Percentiles rank a stretch among this genome's conserved stretches.
phyloP scores from a whole-genome alignment of 2,113 vertebrate genomes.

The Pristiophorus japonicus region DNA sequence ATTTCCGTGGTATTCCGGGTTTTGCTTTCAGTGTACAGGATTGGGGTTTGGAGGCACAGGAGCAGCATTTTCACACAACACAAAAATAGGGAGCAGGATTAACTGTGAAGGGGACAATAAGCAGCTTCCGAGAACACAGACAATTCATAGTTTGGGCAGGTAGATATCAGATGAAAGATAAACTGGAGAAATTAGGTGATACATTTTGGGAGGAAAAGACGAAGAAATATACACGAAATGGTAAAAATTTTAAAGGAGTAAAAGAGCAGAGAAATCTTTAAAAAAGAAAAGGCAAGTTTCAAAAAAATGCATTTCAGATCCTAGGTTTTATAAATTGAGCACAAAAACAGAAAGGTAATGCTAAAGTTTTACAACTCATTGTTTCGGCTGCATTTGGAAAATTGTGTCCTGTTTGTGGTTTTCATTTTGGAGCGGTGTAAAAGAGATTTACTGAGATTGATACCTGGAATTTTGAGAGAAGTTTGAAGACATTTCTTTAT shows the following conservation, averaged over 20 bases:
- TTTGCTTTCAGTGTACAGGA: no score
- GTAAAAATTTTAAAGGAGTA: not conserved
- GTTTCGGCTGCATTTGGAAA: not conserved
- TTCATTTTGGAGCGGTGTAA: not conserved
- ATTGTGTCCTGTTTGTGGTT: not conserved
- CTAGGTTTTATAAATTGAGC: not conserved
- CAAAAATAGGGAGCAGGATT: not conserved
- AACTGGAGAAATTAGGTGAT: not conserved
- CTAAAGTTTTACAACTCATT: not conserved
- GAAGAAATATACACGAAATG: not conserved
- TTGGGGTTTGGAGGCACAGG: not conserved
- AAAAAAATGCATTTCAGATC: not conserved
- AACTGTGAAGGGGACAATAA: not conserved
- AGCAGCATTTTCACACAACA: not conserved
- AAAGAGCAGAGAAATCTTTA: not conserved
- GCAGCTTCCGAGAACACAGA: not conserved
- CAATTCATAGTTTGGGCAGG: no score
- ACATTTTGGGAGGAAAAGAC: not conserved
- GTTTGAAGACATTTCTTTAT: not conserved
- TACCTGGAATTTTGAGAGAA: not conserved
- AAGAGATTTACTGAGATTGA: not conserved
- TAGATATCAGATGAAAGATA: not conserved
- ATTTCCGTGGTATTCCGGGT: not conserved
- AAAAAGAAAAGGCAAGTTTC: not conserved
- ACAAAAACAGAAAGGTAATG: not conserved